phyloP scores from a whole-genome alignment of 2,888 invertebrate genomes.

The Caradrina kadenii region DNA sequence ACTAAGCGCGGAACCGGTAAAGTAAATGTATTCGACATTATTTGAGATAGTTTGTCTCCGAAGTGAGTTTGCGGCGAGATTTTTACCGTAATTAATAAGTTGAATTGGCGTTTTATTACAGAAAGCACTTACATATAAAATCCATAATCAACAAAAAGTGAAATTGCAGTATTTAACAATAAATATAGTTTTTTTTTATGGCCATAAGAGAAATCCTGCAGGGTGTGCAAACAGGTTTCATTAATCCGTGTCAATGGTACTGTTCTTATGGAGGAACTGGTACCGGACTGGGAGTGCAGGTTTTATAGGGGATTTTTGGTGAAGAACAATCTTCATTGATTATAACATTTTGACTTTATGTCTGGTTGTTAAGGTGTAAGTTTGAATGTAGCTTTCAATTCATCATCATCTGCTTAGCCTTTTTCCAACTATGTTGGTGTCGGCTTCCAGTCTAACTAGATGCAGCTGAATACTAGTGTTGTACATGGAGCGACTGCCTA shows the following conservation, averaged over 20 bases:
- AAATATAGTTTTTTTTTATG: conserved; percentile 36
- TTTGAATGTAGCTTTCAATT: too few relatives aligned
- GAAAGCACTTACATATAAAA: conserved; percentile 28
- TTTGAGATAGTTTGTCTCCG: too few relatives aligned
- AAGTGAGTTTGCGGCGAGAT: too few relatives aligned
- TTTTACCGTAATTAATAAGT: too few relatives aligned
- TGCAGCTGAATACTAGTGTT: too few relatives aligned
- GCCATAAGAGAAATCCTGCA: conserved; percentile 47
- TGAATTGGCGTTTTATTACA: background rate
- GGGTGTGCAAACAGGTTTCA: conserved; percentile 40
- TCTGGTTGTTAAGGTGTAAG: too few relatives aligned
- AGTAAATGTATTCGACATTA: too few relatives aligned
- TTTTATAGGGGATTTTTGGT: conserved; percentile 7
- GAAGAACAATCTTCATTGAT: conserved; percentile 9
- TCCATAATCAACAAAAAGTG: conserved; percentile 28
- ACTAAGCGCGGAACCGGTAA: too few relatives aligned
- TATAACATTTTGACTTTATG: background rate
- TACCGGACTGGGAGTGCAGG: background rate
- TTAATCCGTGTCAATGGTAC: conserved; percentile 30
- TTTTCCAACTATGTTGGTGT: too few relatives aligned
- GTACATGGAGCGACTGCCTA: too few relatives aligned
- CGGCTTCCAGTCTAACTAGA: too few relatives aligned
- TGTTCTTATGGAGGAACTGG: conserved; percentile 10
- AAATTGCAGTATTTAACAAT: conserved; percentile 20
- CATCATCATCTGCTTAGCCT: too few relatives aligned